Evolutionary conservation across 2,113 vertebrate genomes (phyloP).

Genomic region (Nerophis lumbriciformis): DNA sequence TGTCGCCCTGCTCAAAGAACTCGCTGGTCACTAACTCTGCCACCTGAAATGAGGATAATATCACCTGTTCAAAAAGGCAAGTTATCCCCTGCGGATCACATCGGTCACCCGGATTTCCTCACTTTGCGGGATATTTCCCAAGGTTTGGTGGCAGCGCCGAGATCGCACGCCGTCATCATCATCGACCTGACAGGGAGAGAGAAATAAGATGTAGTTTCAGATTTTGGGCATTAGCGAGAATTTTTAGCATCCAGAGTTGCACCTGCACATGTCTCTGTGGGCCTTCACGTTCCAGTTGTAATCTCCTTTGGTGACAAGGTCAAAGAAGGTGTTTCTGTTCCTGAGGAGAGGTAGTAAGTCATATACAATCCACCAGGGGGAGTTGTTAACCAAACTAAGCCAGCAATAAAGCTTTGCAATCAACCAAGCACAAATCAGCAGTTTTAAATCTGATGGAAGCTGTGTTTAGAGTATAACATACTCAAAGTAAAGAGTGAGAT

Average conservation of each 20-base stretch:
- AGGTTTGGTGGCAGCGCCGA: conserved; percentile 98
- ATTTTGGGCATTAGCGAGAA: not conserved
- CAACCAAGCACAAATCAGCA: no score
- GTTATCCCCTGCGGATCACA: not conserved
- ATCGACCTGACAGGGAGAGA: conserved; percentile 81
- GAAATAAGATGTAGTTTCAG: not conserved
- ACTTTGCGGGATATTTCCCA: conserved; percentile 99
- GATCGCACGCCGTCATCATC: conserved; percentile 99
- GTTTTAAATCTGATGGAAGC: conserved; percentile 10
- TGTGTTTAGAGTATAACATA: conserved; percentile 69
- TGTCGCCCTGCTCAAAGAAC: conserved; percentile 98
- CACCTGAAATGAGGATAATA: conserved; percentile 73
- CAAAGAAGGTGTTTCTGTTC: conserved; percentile 91
- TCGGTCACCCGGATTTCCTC: conserved; percentile 39
- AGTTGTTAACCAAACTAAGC: conserved; percentile 44
- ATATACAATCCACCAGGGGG: conserved; percentile 58
- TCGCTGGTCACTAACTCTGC: conserved; percentile 97
- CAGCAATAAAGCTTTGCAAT: not conserved
- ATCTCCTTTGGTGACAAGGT: conserved; percentile 88
- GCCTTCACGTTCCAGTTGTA: conserved; percentile 92
- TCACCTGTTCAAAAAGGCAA: not conserved
- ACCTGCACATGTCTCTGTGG: conserved; percentile 95
- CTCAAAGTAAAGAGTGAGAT: conserved; percentile 98
- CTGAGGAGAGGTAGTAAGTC: conserved; percentile 62
- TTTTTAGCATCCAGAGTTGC: conserved; percentile 7